These are phyloP conservation scores for Pelochelys cantorii DNA, from an alignment of 2,797 vertebrate species.

Conservation along the genomic window DNA sequence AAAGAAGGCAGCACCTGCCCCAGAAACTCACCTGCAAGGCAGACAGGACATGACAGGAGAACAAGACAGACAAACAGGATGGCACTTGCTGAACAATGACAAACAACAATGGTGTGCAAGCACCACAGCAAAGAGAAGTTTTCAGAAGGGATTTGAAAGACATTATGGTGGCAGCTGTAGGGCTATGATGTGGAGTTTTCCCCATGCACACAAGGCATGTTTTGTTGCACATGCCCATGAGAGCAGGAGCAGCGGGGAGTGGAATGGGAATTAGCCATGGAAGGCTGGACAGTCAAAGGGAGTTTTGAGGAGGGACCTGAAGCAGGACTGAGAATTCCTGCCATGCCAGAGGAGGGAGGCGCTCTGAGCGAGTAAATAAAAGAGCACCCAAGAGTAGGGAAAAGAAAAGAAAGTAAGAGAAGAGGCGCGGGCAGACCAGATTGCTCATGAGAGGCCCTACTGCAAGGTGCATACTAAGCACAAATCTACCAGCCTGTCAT, in stretches of 20 bases:
- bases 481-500: neutral
- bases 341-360: neutral
- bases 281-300: neutral
- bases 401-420: neutral
- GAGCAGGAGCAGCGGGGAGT: neutral
- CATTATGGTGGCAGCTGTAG: accelerated
- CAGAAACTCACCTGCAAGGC: neutral
- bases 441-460: neutral
- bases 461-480: neutral
- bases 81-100: neutral
- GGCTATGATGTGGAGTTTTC: neutral
- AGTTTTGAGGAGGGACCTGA: neutral
- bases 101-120: neutral
- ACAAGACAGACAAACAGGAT: neutral
- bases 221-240: neutral
- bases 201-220: neutral
- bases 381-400: neutral
- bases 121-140: neutral
- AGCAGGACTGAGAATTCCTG: neutral
- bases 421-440: neutral
- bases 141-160: neutral
- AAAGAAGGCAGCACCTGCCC: neutral
- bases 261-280: neutral
- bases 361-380: neutral
- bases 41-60: neutral